Evolutionary conservation across 2,888 invertebrate genomes (phyloP).

Genomic region (Cynaeus angustus): DNA sequence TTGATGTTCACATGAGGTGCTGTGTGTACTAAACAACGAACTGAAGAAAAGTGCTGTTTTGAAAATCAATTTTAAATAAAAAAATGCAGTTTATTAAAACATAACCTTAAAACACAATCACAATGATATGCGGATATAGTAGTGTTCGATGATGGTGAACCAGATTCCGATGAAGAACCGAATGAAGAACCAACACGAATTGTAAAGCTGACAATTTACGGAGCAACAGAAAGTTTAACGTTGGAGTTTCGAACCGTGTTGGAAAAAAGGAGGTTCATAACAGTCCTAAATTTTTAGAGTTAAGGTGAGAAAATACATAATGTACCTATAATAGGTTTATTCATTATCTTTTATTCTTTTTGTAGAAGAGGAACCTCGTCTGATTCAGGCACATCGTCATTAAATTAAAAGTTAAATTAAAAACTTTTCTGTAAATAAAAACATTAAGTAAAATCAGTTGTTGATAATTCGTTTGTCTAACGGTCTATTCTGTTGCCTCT

Average conservation of each 20-base stretch:
- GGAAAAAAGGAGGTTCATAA: constrained; percentile 27
- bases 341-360: no score
- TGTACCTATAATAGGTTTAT: no score
- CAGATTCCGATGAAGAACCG: constrained; percentile 24
- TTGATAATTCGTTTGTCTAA: no score
- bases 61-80: no score
- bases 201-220: constrained; percentile 28
- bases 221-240: constrained; percentile 24
- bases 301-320: no score
- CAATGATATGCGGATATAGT: constrained; percentile 20
- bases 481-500: no score
- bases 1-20: no score
- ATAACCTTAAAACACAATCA: no score
- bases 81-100: no score
- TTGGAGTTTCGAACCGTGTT: constrained; percentile 17
- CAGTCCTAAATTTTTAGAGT: constrained; percentile 12
- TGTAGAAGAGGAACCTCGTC: constrained; percentile 13
- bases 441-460: constrained; percentile 28
- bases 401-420: constrained; percentile 24
- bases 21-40: no score
- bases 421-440: constrained; percentile 19
- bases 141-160: constrained; percentile 32
- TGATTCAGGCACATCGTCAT: constrained; percentile 17
- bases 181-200: constrained; percentile 24
- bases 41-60: no score